Conservation (phyloP, 2,113 vertebrate genomes). For the Zeus faber region DNA sequence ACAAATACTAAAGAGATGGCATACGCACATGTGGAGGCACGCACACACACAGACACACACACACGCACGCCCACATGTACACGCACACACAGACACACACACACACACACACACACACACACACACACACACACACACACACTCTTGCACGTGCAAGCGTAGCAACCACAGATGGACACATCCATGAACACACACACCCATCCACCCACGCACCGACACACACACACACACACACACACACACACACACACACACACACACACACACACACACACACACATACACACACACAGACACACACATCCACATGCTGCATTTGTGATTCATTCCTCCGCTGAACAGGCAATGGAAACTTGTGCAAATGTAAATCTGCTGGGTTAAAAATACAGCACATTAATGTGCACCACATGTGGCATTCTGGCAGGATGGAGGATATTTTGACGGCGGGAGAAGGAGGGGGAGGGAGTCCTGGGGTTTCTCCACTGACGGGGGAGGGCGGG, state of each 20-base stretch:
- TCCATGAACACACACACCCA: slow-evolving; percentile 10
- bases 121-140: slow-evolving; percentile 27
- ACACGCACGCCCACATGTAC: background rate
- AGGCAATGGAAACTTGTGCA: slow-evolving; percentile 81
- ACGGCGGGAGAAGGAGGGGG: slow-evolving; percentile 34
- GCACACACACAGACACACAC: slow-evolving; percentile 14
- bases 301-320: slow-evolving; percentile 55
- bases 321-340: slow-evolving; percentile 67
- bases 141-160: slow-evolving; percentile 18
- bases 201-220: slow-evolving; percentile 17
- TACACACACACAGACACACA: slow-evolving; percentile 32
- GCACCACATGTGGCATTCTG: slow-evolving; percentile 77
- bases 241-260: slow-evolving; percentile 12
- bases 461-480: slow-evolving; percentile 56
- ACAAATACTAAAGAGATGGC: slow-evolving; percentile 40
- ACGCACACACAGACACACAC: slow-evolving; percentile 17
- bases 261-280: slow-evolving; percentile 20
- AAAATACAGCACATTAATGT: slow-evolving; percentile 81
- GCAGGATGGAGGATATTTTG: slow-evolving; percentile 72
- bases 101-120: slow-evolving; percentile 18
- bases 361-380: slow-evolving; percentile 80
- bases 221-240: slow-evolving; percentile 19
- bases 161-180: slow-evolving; percentile 2
- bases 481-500: slow-evolving; percentile 31
- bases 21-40: background rate